Conservation (phyloP, 2,888 invertebrate species). For the Epinotia ramella region DNA sequence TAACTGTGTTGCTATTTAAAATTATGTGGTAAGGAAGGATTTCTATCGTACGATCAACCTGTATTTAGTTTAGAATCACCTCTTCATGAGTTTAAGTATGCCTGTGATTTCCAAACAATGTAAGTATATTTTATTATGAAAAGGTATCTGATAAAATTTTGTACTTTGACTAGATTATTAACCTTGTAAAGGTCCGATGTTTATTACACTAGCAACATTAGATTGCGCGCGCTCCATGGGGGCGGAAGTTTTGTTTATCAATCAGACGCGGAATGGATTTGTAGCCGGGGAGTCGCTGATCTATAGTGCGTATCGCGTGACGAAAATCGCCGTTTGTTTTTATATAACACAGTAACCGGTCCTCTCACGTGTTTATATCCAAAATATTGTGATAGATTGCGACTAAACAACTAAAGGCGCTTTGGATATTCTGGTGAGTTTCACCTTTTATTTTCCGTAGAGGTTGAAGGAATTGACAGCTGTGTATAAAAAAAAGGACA, state of each 20-base stretch:
- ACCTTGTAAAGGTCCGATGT: slow-evolving; percentile 5
- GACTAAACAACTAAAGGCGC: slow-evolving; percentile 24
- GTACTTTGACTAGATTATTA: background rate
- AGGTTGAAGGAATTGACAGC: slow-evolving; percentile 14
- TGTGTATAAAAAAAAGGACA: background rate
- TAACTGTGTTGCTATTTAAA: background rate
- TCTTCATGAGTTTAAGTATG: background rate
- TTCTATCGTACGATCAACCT: background rate
- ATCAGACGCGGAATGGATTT: slow-evolving; percentile 66
- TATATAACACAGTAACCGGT: slow-evolving; percentile 32
- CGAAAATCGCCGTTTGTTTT: slow-evolving; percentile 62
- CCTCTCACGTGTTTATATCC: slow-evolving; percentile 42
- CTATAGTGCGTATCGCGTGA: slow-evolving; percentile 58
- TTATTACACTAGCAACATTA: slow-evolving; percentile 59
- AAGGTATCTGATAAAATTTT: background rate
- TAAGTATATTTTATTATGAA: no score
- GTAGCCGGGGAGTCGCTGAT: slow-evolving; percentile 59
- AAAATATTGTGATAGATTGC: slow-evolving; percentile 43
- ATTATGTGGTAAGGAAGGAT: background rate
- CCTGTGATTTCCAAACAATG: background rate
- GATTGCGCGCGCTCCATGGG: slow-evolving; percentile 79
- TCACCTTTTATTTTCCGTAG: slow-evolving; percentile 21
- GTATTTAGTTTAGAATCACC: background rate
- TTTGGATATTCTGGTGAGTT: slow-evolving; percentile 35
- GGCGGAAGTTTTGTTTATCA: slow-evolving; percentile 82